Percentiles rank a stretch among this genome's conserved stretches.
Conservation (phyloP, 2,797 vertebrate species). For the Cyclura pinguis region DNA sequence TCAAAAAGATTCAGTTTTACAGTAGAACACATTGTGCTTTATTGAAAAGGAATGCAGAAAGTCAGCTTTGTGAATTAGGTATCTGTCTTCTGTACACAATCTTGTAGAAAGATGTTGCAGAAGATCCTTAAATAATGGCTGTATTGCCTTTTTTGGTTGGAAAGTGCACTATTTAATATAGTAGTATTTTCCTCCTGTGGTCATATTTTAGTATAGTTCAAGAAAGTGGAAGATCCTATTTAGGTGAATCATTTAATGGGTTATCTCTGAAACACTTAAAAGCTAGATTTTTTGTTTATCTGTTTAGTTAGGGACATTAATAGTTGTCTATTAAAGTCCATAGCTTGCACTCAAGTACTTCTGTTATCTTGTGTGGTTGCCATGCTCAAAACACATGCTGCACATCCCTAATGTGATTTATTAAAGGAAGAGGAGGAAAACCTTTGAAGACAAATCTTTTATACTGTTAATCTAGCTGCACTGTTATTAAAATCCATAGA, state of each 20-base stretch:
- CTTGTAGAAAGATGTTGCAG: neutral
- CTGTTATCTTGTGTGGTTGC: neutral
- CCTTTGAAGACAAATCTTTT: neutral
- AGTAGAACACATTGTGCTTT: neutral
- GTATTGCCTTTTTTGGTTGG: neutral
- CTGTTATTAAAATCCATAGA: neutral
- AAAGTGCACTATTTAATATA: neutral
- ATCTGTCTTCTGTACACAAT: neutral
- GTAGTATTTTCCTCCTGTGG: neutral
- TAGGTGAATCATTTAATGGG: neutral
- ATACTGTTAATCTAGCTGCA: neutral
- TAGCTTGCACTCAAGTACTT: neutral
- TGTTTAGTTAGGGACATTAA: neutral
- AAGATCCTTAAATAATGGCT: neutral
- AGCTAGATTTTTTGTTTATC: too few relatives aligned
- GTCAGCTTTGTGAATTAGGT: too few relatives aligned
- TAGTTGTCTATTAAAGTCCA: neutral
- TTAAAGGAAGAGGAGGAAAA: neutral
- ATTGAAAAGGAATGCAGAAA: neutral
- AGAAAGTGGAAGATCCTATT: neutral
- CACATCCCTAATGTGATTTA: neutral
- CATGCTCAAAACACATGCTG: neutral
- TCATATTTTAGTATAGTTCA: neutral
- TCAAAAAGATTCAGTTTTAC: neutral
- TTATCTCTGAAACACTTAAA: neutral